These are phyloP conservation scores for Hylomyscus alleni DNA, from an alignment of 2,797 vertebrate species.

Conservation along the genomic window DNA sequence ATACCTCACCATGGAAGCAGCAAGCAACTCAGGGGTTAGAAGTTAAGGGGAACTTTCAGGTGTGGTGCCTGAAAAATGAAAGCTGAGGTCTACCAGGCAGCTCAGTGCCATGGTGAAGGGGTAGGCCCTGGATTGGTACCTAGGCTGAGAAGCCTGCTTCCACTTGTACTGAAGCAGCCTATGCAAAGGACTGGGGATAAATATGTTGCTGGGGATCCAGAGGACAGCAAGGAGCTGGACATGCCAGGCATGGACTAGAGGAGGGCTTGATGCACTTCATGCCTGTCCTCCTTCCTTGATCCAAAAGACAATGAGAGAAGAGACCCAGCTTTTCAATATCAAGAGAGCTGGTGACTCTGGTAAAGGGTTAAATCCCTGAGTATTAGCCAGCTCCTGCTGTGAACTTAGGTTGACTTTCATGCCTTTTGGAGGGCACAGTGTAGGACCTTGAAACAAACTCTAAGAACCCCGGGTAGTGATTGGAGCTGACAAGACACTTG, in stretches of 20 bases:
- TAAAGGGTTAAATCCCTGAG: background rate
- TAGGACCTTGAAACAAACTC: background rate
- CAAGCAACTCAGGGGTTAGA: background rate
- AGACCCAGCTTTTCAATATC: background rate
- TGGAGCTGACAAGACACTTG: background rate
- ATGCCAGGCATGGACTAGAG: background rate
- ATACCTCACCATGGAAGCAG: background rate
- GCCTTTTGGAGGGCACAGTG: background rate
- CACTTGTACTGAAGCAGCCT: background rate
- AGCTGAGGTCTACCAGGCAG: background rate
- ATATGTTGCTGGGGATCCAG: background rate
- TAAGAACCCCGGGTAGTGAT: background rate
- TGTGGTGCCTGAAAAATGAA: background rate
- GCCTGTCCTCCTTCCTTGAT: background rate
- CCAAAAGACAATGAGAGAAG: constrained; percentile 26
- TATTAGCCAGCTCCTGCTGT: background rate
- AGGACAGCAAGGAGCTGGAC: background rate
- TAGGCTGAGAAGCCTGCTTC: background rate
- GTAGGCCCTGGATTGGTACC: too few species aligned
- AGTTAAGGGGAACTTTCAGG: background rate
- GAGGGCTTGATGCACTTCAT: accelerated
- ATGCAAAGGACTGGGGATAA: background rate
- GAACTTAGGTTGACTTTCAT: background rate
- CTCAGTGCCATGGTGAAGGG: background rate
- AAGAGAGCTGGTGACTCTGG: background rate